Conservation (phyloP, 2,113 vertebrate species). For the Lampris megalopsis region DNA sequence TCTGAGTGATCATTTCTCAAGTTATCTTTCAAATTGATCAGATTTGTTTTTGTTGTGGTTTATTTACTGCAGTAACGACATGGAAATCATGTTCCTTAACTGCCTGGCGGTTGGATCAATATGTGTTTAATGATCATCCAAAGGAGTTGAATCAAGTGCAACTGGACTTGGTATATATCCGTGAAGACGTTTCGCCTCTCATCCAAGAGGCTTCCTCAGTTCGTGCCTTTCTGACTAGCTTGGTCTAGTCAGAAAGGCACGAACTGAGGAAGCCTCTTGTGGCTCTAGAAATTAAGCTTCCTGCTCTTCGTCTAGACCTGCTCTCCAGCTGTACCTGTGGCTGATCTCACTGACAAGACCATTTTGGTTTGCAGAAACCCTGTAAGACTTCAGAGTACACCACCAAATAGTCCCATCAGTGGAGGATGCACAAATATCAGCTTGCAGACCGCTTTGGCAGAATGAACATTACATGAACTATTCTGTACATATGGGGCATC, state of each 20-base stretch:
- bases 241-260: too few relatives aligned
- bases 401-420: slow-evolving; percentile 3
- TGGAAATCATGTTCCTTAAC: background rate
- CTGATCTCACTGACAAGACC: slow-evolving; percentile 2
- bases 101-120: background rate
- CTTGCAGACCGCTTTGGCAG: background rate
- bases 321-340: slow-evolving; percentile 2
- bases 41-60: slow-evolving; percentile 32
- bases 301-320: slow-evolving; percentile 2
- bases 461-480: background rate
- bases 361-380: slow-evolving; percentile 17
- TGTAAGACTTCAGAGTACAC: slow-evolving; percentile 1
- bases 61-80: slow-evolving; percentile 7
- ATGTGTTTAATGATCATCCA: background rate
- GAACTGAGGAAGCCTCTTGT: too few relatives aligned
- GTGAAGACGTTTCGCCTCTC: too few relatives aligned
- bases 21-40: slow-evolving; percentile 30
- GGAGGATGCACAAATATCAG: background rate
- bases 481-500: background rate
- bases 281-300: background rate
- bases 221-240: too few relatives aligned
- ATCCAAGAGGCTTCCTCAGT: too few relatives aligned
- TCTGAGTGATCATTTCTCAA: background rate
- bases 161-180: too few relatives aligned
- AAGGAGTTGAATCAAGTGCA: too few relatives aligned